Conservation (phyloP, 2,113 vertebrate genomes). For the Ophthalmotilapia sp. region DNA sequence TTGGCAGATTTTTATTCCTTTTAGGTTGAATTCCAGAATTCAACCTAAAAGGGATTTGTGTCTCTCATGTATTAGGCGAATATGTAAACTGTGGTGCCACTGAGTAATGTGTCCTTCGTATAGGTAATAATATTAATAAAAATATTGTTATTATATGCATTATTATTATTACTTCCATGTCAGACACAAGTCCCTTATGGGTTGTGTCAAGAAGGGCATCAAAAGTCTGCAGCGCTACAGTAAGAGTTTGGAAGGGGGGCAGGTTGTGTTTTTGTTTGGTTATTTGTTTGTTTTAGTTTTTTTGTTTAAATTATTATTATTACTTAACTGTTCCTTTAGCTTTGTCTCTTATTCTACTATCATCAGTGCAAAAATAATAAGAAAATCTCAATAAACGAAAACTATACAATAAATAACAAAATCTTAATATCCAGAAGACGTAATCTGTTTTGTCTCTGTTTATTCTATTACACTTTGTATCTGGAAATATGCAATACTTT, state of each 20-base stretch:
- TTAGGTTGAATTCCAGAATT: not conserved
- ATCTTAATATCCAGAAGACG: not conserved
- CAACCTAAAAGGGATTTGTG: not conserved
- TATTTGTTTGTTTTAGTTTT: not conserved
- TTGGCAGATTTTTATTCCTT: not conserved
- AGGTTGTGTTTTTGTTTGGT: not conserved
- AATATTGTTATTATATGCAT: not conserved
- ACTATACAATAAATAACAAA: not conserved
- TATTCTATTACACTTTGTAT: not conserved
- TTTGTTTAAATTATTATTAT: not conserved
- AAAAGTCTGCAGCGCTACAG: not conserved
- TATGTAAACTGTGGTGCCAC: not conserved
- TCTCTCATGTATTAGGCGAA: accelerated
- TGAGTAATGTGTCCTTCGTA: not conserved
- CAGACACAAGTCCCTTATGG: not conserved
- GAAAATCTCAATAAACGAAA: not conserved
- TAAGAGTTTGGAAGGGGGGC: not conserved
- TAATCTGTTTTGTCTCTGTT: not conserved
- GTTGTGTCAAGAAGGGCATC: not conserved
- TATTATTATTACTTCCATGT: not conserved
- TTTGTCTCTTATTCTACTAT: not conserved
- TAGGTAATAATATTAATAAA: not conserved
- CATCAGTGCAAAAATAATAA: not conserved
- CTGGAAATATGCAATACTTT: accelerated
- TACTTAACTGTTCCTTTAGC: not conserved